Percentiles rank a stretch among this genome's conserved stretches.
Evolutionary conservation across 2,888 invertebrate genomes (phyloP).

Genomic region (Calliphora vomitoria): DNA sequence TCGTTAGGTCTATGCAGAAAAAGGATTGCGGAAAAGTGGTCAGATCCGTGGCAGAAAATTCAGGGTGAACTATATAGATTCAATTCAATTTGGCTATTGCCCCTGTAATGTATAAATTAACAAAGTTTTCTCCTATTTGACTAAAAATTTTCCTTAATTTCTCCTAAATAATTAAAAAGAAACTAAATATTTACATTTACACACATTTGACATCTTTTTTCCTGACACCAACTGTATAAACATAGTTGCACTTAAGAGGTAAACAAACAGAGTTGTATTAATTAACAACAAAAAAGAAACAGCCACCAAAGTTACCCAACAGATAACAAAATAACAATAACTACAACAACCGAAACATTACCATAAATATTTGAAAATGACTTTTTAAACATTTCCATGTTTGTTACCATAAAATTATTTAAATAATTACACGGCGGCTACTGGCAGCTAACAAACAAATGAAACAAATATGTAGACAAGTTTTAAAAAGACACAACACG

Average conservation of each 20-base stretch:
- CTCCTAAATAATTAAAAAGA: too few relatives aligned
- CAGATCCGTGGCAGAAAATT: too few relatives aligned
- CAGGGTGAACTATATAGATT: too few relatives aligned
- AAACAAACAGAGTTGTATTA: conserved; percentile 37
- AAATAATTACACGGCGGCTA: conserved; percentile 45
- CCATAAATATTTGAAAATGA: conserved; percentile 11
- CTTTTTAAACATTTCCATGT: conserved; percentile 44
- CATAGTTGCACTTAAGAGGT: not conserved
- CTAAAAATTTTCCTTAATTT: too few relatives aligned
- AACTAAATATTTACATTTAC: too few relatives aligned
- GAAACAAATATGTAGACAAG: conserved; percentile 6
- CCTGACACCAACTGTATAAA: conserved; percentile 30
- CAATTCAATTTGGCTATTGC: too few relatives aligned
- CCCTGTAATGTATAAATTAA: too few relatives aligned
- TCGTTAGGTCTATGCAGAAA: too few relatives aligned
- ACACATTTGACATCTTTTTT: not conserved
- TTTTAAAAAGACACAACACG: not conserved
- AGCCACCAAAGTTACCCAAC: conserved; percentile 21
- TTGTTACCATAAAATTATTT: conserved; percentile 61
- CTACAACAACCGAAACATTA: not conserved
- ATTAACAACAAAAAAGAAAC: conserved; percentile 1
- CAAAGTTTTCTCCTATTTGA: too few relatives aligned
- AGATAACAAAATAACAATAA: conserved; percentile 4
- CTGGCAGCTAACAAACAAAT: not conserved
- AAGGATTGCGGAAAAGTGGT: too few relatives aligned